Percentiles rank a stretch among this genome's conserved stretches.
These are phyloP conservation scores for Charadrius vociferus DNA, from an alignment of 2,113 vertebrate species.

Conservation along the genomic window DNA sequence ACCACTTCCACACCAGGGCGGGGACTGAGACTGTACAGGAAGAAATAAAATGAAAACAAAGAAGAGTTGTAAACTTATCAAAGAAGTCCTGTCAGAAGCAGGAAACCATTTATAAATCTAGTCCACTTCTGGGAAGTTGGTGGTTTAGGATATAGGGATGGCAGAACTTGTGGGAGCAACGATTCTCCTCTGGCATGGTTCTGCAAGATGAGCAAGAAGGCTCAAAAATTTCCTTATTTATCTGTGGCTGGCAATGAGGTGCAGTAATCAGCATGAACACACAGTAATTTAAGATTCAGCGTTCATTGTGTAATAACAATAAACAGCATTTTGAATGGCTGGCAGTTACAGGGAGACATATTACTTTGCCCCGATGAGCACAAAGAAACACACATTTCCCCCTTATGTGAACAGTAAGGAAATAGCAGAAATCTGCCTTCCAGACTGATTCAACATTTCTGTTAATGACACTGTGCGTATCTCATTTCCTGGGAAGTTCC, in stretches of 20 bases:
- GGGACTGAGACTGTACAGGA: background rate
- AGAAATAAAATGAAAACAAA: slow-evolving; percentile 45
- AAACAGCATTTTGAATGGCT: background rate
- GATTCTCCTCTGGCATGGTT: background rate
- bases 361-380: too few species aligned
- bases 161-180: background rate
- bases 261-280: background rate
- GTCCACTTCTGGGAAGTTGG: background rate
- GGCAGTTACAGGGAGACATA: background rate
- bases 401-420: rapidly evolving
- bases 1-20: background rate
- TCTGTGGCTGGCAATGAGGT: background rate
- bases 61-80: background rate
- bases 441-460: background rate
- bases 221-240: background rate
- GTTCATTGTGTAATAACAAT: background rate
- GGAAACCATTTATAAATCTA: slow-evolving; percentile 9
- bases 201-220: background rate
- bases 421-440: background rate
- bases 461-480: rapidly evolving
- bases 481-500: background rate
- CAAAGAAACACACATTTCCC: background rate
- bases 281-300: background rate
- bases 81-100: background rate
- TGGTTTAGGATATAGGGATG: background rate